Percentiles rank a stretch among this genome's conserved stretches.
phyloP scores from a whole-genome alignment of 2,797 vertebrate genomes.

The Rhinatrema bivittatum region DNA sequence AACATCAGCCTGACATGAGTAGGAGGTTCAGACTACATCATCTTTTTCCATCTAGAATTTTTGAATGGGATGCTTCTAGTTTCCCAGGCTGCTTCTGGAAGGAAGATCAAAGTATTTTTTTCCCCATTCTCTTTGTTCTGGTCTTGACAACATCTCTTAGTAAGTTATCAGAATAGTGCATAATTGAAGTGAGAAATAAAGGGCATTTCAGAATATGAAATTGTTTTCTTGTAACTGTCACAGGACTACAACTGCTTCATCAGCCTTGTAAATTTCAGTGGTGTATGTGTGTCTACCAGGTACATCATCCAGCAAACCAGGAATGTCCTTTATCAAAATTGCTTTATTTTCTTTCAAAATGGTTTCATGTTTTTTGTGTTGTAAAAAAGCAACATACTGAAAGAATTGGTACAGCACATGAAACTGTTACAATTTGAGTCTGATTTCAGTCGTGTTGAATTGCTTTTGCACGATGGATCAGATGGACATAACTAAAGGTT shows the following conservation, averaged over 20 bases:
- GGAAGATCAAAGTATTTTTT: constrained; percentile 22
- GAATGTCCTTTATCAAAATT: constrained; percentile 17
- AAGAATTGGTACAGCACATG: constrained; percentile 27
- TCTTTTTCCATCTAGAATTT: constrained; percentile 40
- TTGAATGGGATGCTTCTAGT: constrained; percentile 41
- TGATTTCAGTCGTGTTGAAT: constrained; percentile 23
- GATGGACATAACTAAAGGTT: constrained; percentile 22
- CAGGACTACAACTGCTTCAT: constrained; percentile 39
- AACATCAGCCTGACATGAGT: constrained; percentile 29
- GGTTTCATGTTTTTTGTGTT: constrained; percentile 38
- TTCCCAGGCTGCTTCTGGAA: constrained; percentile 45
- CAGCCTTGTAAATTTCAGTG: constrained; percentile 29
- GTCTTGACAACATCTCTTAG: constrained; percentile 41
- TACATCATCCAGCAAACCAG: constrained; percentile 22
- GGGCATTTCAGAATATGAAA: constrained; percentile 33
- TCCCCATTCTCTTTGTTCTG: constrained; percentile 36
- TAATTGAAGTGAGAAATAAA: constrained; percentile 22
- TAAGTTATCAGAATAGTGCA: constrained; percentile 43
- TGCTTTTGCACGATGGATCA: constrained; percentile 34
- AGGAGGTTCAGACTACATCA: constrained; percentile 35
- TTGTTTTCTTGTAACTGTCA: constrained; percentile 17
- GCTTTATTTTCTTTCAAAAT: constrained; percentile 33
- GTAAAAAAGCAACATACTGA: constrained; percentile 23
- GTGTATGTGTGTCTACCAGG: constrained; percentile 31
- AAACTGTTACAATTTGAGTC: constrained; percentile 18